Evolutionary conservation across 2,797 vertebrate species (phyloP).

Genomic region (Pangasius krempfi): DNA sequence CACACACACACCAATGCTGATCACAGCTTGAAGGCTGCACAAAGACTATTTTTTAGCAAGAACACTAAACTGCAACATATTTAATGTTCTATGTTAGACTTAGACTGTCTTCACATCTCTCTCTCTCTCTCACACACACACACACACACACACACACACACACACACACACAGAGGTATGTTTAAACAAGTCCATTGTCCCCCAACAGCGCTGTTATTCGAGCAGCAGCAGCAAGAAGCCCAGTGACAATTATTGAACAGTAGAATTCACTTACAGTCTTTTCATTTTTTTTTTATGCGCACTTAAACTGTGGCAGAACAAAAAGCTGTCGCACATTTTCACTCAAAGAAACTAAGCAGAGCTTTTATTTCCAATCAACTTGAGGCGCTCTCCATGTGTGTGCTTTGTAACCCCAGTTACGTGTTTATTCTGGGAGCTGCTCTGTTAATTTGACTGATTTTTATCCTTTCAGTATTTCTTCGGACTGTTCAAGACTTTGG

Average conservation of each 20-base stretch:
- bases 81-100: not conserved
- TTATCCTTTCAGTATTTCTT: not conserved
- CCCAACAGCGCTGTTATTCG: not conserved
- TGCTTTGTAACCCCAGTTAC: not conserved
- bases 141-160: not conserved
- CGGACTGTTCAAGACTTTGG: not conserved
- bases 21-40: slow-evolving; percentile 11
- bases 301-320: not conserved
- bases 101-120: not conserved
- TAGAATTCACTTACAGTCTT: slow-evolving; percentile 8
- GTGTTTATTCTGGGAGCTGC: not conserved
- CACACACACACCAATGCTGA: not conserved
- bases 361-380: not conserved
- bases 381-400: not conserved
- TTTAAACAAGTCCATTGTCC: slow-evolving; percentile 11
- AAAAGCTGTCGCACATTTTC: not conserved
- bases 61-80: slow-evolving; percentile 12
- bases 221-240: slow-evolving; percentile 6
- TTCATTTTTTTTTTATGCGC: not conserved
- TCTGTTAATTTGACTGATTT: not conserved
- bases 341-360: not conserved
- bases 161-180: slow-evolving; percentile 7
- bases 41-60: not conserved
- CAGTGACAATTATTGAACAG: not conserved
- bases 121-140: not conserved